Conservation (phyloP, 2,888 invertebrate species). For the Campoplex nolae region DNA sequence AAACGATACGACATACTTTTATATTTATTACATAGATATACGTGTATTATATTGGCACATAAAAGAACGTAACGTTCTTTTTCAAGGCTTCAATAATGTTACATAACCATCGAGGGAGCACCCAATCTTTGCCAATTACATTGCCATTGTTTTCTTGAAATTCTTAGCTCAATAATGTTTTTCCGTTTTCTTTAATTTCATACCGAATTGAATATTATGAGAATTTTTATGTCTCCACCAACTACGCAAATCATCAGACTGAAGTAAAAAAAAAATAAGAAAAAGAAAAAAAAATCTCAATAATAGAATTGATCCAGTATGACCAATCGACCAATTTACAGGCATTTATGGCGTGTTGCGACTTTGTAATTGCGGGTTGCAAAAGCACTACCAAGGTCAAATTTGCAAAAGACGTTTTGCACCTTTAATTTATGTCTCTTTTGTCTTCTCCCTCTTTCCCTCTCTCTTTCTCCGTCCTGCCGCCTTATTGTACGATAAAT, state of each 20-base stretch:
- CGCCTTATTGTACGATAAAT: slow-evolving; percentile 14
- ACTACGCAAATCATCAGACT: not conserved
- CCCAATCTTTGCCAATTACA: slow-evolving; percentile 56
- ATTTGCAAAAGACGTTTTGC: slow-evolving; percentile 51
- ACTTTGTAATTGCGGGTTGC: not conserved
- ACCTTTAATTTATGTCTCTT: slow-evolving; percentile 20
- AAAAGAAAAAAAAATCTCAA: not conserved
- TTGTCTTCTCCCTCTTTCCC: slow-evolving; percentile 15
- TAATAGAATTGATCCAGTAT: not conserved
- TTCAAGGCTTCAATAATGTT: slow-evolving; percentile 45
- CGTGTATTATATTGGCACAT: slow-evolving; percentile 38
- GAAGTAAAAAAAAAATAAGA: not conserved
- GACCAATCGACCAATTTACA: not conserved
- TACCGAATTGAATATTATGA: not conserved
- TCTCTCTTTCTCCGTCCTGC: slow-evolving; percentile 4
- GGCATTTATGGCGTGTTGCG: slow-evolving; percentile 12
- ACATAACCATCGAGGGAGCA: slow-evolving; percentile 38
- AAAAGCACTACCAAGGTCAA: slow-evolving; percentile 59
- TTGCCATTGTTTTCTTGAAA: slow-evolving; percentile 31
- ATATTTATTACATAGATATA: not conserved
- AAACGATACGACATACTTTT: slow-evolving; percentile 4
- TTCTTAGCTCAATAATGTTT: not conserved
- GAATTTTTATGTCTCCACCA: not conserved
- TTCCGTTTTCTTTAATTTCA: not conserved
- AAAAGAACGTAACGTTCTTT: slow-evolving; percentile 33